Percentiles rank a stretch among this genome's conserved stretches.
These are phyloP conservation scores for Gonioctena quinquepunctata DNA, from an alignment of 1,140 invertebrate genomes.

Conservation along the genomic window DNA sequence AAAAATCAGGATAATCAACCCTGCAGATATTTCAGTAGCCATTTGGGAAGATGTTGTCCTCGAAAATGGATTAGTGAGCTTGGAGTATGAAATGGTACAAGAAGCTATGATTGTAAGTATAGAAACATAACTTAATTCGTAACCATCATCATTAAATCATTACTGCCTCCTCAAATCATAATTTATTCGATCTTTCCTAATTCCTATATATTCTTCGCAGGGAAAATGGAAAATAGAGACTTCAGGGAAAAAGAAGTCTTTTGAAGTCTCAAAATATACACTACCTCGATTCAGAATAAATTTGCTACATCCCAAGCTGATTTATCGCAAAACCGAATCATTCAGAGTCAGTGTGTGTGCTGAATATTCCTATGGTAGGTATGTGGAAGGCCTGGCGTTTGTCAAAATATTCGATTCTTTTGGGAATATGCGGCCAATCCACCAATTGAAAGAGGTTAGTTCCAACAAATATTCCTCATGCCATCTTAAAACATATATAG, in stretches of 20 bases:
- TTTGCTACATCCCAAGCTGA: slow-evolving; percentile 63
- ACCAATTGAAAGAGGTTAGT: slow-evolving; percentile 40
- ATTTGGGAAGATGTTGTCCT: slow-evolving; percentile 64
- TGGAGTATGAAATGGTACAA: slow-evolving; percentile 60
- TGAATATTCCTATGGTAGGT: slow-evolving; percentile 70
- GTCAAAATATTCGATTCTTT: slow-evolving; percentile 53
- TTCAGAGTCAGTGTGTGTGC: slow-evolving; percentile 65
- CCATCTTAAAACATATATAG: too few relatives aligned
- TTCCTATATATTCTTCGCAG: slow-evolving; percentile 47
- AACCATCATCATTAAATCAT: too few relatives aligned
- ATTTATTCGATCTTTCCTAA: too few relatives aligned
- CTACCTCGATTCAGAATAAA: slow-evolving; percentile 70
- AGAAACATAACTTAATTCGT: too few relatives aligned
- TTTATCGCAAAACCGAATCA: slow-evolving; percentile 60
- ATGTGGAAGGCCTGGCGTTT: slow-evolving; percentile 62
- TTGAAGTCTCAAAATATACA: slow-evolving; percentile 67
- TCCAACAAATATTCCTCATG: too few relatives aligned
- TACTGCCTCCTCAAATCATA: too few relatives aligned
- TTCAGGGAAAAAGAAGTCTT: slow-evolving; percentile 57
- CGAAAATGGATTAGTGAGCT: slow-evolving; percentile 60
- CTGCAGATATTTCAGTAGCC: slow-evolving; percentile 61
- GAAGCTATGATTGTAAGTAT: slow-evolving; percentile 60
- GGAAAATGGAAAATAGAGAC: slow-evolving; percentile 64
- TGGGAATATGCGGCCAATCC: slow-evolving; percentile 30
- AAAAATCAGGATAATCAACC: slow-evolving; percentile 65